These are phyloP conservation scores for Typhlomys cinereus DNA, from an alignment of 2,113 vertebrate species.

Conservation along the genomic window DNA sequence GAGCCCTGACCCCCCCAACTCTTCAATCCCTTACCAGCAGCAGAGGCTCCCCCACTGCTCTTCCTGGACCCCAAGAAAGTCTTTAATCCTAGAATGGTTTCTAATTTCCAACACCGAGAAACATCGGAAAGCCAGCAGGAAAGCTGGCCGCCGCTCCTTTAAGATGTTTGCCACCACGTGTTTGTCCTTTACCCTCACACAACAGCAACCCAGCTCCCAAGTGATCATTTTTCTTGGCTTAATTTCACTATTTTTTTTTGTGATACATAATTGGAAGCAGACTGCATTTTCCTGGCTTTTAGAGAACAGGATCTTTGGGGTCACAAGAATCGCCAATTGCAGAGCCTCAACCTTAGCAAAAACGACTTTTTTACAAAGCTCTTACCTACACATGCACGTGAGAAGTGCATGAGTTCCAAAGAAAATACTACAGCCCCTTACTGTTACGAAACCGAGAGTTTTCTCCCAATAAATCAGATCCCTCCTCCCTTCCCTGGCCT, in stretches of 20 bases:
- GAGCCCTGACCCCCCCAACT: background rate
- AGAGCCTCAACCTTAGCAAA: slow-evolving; percentile 71
- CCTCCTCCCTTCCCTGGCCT: background rate
- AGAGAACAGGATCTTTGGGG: slow-evolving; percentile 69
- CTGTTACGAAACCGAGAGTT: slow-evolving; percentile 51
- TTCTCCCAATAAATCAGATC: slow-evolving; percentile 31
- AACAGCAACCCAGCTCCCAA: slow-evolving; percentile 62
- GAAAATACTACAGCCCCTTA: slow-evolving; percentile 58
- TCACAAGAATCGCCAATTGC: slow-evolving; percentile 72
- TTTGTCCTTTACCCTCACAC: slow-evolving; percentile 64
- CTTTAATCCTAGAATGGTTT: slow-evolving; percentile 57
- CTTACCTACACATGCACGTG: slow-evolving; percentile 75
- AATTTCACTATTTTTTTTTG: slow-evolving; percentile 73
- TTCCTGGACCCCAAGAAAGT: background rate
- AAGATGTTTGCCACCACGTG: background rate
- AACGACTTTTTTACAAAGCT: slow-evolving; percentile 71
- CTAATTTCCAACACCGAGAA: slow-evolving; percentile 52
- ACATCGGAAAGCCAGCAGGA: slow-evolving; percentile 53
- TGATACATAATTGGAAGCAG: slow-evolving; percentile 81
- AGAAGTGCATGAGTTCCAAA: slow-evolving; percentile 72
- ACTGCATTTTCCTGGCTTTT: slow-evolving; percentile 81
- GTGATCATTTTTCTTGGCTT: slow-evolving; percentile 73
- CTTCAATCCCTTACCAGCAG: background rate
- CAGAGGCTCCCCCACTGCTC: background rate
- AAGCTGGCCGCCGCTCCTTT: slow-evolving; percentile 23